A percentile compares a stretch with the other conserved stretches of the same genome.
Evolutionary conservation across 2,888 invertebrate genomes (phyloP).

Genomic region (Hydrotaea cyrtoneurina): DNA sequence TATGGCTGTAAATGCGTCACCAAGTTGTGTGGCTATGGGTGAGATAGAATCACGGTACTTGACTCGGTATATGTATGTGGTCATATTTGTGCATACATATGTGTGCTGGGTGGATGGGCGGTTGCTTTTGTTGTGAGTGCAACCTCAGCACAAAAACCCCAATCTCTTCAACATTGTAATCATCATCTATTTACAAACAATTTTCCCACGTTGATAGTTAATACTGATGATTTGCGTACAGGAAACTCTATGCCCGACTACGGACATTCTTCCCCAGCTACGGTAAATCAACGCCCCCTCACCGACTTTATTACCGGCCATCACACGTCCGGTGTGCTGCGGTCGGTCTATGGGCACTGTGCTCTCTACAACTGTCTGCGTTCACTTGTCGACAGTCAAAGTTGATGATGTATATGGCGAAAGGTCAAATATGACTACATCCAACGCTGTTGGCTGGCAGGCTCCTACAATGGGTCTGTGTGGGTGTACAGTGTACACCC

Average conservation of each 20-base stretch:
- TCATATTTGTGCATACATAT: neutral
- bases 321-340: neutral
- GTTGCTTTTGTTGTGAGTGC: neutral
- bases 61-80: neutral
- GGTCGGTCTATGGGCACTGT: neutral
- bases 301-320: slow-evolving; percentile 36
- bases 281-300: slow-evolving; percentile 5
- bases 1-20: neutral
- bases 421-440: slow-evolving; percentile 43
- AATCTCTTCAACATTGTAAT: slow-evolving; percentile 36
- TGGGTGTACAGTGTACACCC: slow-evolving; percentile 35
- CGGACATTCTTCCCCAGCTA: neutral
- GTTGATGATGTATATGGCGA: slow-evolving; percentile 34
- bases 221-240: slow-evolving; percentile 43
- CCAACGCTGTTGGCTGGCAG: slow-evolving; percentile 2
- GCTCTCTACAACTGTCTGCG: neutral
- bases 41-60: slow-evolving; percentile 17
- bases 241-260: slow-evolving; percentile 38
- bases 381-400: neutral
- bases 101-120: neutral
- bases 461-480: slow-evolving; percentile 22
- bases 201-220: slow-evolving; percentile 53
- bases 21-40: slow-evolving; percentile 15
- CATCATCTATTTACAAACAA: slow-evolving; percentile 43
- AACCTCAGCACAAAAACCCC: slow-evolving; percentile 38